Evolutionary conservation across 2,888 invertebrate genomes (phyloP), one percentile per base, ranked within the genome.

Genomic region (Autographa pulchrina): DNA sequence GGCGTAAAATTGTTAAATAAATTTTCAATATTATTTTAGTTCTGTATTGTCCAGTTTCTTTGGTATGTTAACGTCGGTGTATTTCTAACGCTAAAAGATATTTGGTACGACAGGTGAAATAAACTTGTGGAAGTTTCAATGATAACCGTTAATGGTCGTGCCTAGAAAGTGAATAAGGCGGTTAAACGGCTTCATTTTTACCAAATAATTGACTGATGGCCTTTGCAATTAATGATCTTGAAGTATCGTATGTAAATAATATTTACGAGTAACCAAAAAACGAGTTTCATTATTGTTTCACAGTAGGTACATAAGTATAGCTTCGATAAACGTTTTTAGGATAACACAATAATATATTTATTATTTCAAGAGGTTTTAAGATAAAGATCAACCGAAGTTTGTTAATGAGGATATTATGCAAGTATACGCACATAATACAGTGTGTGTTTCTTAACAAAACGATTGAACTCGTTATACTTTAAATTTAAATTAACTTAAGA

Each of bases 1-100:
- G 67, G 65, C 70, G 77, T 82, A 74, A 81, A 83, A 77, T 66
- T 72, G 62, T 74, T 64, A 62, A 59, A 64, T 75, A 70, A 75
- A 70, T 16, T 62, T 43, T 62, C 38, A 66, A 67, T 73, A 77
- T 70, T 64, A 71, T 65, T 72, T 73, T 61, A 58, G 32, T 25
- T 48, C 6, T n/a, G n/a, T 16, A 48, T 48, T 48, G 48, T n/a
- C 16, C 48, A n/a, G 48, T 48, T 48, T 48, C 7, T n/a, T n/a
- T n/a, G 7, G 48, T 48, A 5, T 48, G 13, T n/a, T n/a, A 48
- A n/a, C n/a, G 48, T 48, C 48, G n/a, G 48, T 48, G 43, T 14
- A 48, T 48, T 48, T 48, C 48, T 48, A n/a, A n/a, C n/a, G 48
- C n/a, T 48, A n/a, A 48, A 48, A 16, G n/a, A 48, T 48, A 48